phyloP scores from a whole-genome alignment of 2,113 vertebrate genomes.

The Rhegmatorhina hoffmannsi region DNA sequence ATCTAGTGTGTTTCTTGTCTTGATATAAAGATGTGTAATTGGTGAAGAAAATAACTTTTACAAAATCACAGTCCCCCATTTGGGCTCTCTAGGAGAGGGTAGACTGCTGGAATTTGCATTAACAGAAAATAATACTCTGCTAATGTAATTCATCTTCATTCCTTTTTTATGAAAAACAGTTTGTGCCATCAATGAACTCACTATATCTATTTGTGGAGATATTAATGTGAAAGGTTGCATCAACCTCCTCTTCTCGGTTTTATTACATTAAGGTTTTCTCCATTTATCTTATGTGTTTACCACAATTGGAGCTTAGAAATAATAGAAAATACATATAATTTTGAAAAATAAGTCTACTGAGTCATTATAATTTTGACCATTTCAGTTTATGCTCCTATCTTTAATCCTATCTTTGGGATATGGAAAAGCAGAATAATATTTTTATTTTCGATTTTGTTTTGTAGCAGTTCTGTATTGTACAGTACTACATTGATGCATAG shows the following conservation, averaged over 20 bases:
- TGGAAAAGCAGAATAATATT: not conserved
- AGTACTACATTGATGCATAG: not conserved
- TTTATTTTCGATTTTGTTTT: not conserved
- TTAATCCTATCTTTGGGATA: not conserved
- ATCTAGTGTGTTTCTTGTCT: not conserved
- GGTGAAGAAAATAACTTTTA: conserved; percentile 3
- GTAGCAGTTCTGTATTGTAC: not conserved
- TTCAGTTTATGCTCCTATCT: not conserved
- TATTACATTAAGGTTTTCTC: not conserved
- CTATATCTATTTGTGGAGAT: not conserved
- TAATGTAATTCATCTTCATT: not conserved
- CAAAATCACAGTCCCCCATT: not conserved
- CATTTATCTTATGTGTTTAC: not conserved
- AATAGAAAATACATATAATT: not conserved
- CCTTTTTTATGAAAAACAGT: not conserved
- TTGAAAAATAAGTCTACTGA: not conserved
- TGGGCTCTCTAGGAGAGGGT: not conserved
- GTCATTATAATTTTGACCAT: not conserved
- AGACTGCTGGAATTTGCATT: not conserved
- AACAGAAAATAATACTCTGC: not conserved
- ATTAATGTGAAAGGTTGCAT: not conserved
- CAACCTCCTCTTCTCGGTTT: not conserved
- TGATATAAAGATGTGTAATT: not conserved
- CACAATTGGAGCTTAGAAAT: not conserved
- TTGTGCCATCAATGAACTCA: not conserved